A percentile compares a stretch with the other conserved stretches of the same genome.
phyloP scores from a whole-genome alignment of 2,797 vertebrate species.

The Pagetopsis macropterus region DNA sequence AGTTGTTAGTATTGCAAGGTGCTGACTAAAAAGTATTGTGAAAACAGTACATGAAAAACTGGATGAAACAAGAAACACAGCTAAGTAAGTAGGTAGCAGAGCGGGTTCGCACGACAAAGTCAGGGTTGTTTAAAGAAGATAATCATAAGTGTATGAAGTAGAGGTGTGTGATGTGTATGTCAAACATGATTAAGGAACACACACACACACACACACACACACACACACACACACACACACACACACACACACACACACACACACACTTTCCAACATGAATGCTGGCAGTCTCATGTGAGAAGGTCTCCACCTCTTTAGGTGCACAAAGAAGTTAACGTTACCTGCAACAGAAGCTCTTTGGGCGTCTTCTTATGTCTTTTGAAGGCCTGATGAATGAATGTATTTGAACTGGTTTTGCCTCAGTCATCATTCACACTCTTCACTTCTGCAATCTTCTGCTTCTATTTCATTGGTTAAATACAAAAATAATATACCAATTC shows the following conservation, averaged over 20 bases:
- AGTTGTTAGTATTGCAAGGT: background rate
- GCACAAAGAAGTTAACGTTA: background rate
- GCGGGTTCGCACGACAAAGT: constrained; percentile 14
- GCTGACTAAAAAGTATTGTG: background rate
- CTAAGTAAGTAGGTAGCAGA: constrained; percentile 1
- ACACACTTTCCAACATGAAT: constrained; percentile 10
- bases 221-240: background rate
- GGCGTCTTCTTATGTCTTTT: background rate
- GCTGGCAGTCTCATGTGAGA: background rate
- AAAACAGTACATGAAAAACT: constrained; percentile 6
- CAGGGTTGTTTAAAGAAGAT: constrained; percentile 25
- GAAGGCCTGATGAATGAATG: background rate
- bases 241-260: background rate
- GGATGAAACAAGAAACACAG: constrained; percentile 1
- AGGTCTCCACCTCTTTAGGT: background rate
- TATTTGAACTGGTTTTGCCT: background rate
- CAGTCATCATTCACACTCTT: background rate
- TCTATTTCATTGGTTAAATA: background rate
- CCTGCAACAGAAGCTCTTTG: background rate
- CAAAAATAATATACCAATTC: background rate
- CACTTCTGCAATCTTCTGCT: background rate
- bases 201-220: background rate
- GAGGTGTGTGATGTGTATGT: constrained; percentile 33
- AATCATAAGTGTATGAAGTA: constrained; percentile 5
- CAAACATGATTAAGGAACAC: constrained; percentile 6